These are phyloP conservation scores for Crematogaster levior DNA, from an alignment of 2,888 invertebrate species.

Conservation along the genomic window DNA sequence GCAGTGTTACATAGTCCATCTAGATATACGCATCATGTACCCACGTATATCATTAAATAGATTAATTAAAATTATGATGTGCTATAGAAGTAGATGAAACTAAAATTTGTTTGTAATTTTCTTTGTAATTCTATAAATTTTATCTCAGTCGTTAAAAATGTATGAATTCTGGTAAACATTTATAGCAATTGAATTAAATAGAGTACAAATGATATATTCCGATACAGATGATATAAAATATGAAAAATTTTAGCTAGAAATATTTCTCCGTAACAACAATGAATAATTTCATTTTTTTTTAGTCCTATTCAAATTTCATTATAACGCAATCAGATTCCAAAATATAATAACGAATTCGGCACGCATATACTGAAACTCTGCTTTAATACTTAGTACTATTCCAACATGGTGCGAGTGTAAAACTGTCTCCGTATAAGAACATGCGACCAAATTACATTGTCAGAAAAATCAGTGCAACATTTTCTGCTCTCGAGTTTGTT, in stretches of 20 bases:
- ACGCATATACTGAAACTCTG: no score
- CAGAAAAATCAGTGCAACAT: no score
- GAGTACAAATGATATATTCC: constrained; percentile 19
- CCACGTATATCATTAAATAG: background rate
- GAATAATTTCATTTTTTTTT: background rate
- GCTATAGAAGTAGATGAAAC: background rate
- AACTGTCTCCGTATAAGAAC: no score
- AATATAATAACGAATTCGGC: no score
- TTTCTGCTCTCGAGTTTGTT: no score
- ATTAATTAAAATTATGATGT: background rate
- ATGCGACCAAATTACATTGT: no score
- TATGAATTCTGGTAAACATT: constrained; percentile 8
- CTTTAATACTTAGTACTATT: no score
- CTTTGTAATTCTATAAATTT: constrained; percentile 15
- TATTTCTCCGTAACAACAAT: constrained; percentile 2
- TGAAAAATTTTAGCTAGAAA: constrained; percentile 16
- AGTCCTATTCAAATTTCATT: background rate
- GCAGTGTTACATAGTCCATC: constrained; percentile 10
- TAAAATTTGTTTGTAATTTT: constrained; percentile 5
- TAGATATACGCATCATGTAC: background rate
- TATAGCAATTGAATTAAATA: constrained; percentile 14
- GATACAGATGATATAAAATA: constrained; percentile 17
- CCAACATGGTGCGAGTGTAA: no score
- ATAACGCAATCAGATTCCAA: background rate
- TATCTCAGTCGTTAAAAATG: background rate